phyloP scores from a whole-genome alignment of 2,797 vertebrate genomes.

The Takifugu ocellatus region DNA sequence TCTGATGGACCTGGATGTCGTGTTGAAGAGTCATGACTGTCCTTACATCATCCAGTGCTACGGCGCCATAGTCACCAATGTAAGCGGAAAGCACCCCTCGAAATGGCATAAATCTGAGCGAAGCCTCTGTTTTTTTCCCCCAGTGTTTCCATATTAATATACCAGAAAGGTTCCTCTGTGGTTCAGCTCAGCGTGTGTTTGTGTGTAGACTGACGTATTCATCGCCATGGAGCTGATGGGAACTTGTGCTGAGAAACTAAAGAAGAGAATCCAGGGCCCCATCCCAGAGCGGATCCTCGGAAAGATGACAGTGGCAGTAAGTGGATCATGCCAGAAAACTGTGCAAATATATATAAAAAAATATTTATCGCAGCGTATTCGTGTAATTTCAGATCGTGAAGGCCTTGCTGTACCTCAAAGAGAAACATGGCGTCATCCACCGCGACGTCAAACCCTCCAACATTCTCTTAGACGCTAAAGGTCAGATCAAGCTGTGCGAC shows the following conservation, averaged over 20 bases:
- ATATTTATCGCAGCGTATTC: not conserved
- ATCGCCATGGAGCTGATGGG: constrained; percentile 98
- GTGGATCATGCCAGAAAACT: constrained; percentile 25
- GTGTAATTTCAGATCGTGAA: constrained; percentile 83
- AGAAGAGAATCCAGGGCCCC: constrained; percentile 93
- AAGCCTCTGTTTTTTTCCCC: not conserved
- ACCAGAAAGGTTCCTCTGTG: not conserved
- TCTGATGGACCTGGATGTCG: constrained; percentile 94
- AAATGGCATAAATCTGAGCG: not conserved
- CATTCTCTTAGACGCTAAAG: constrained; percentile 89
- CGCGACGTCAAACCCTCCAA: constrained; percentile 95
- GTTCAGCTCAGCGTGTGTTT: constrained; percentile 11
- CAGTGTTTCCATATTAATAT: not conserved
- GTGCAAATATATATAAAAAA: not conserved
- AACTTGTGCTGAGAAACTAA: constrained; percentile 94
- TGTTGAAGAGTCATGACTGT: constrained; percentile 94
- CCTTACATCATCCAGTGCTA: constrained; percentile 96
- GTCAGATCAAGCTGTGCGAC: constrained; percentile 94
- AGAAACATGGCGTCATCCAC: constrained; percentile 94
- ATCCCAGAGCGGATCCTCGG: constrained; percentile 93
- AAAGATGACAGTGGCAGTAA: constrained; percentile 95
- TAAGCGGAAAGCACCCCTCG: constrained; percentile 76
- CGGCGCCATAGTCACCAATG: constrained; percentile 95
- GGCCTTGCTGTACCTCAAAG: constrained; percentile 90
- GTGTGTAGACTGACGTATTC: constrained; percentile 88